Conservation (phyloP, 2,113 vertebrate genomes). For the Indri indri region DNA sequence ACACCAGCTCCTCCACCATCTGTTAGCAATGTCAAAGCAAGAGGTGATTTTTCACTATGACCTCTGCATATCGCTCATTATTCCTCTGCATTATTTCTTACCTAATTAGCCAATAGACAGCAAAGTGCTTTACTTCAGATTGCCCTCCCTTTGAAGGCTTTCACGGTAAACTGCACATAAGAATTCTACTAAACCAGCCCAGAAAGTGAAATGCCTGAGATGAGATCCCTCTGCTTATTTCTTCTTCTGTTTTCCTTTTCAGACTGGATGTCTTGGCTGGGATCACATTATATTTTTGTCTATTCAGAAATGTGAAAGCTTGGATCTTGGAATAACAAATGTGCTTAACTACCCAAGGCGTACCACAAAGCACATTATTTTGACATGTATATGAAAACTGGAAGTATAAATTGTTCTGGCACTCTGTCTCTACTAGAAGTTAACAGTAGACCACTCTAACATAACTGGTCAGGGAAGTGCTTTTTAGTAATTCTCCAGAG, state of each 20-base stretch:
- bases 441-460: constrained; percentile 6
- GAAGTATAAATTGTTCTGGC: constrained; percentile 31
- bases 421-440: constrained; percentile 32
- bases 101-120: not conserved
- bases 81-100: not conserved
- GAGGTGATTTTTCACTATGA: not conserved
- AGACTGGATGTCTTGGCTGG: not conserved
- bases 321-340: constrained; percentile 46
- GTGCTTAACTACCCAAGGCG: constrained; percentile 6
- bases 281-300: constrained; percentile 38
- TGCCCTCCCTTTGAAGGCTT: not conserved
- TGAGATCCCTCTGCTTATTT: not conserved
- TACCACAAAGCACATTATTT: constrained; percentile 42
- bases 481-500: not conserved
- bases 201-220: not conserved
- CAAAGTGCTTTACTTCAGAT: not conserved
- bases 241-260: not conserved
- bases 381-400: constrained; percentile 49
- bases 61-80: not conserved
- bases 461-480: not conserved
- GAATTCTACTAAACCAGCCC: not conserved
- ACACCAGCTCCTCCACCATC: accelerated
- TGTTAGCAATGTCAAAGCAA: not conserved
- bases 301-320: constrained; percentile 24
- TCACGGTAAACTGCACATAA: not conserved